phyloP scores from a whole-genome alignment of 2,113 vertebrate genomes.

The Myiozetetes cayanensis region DNA sequence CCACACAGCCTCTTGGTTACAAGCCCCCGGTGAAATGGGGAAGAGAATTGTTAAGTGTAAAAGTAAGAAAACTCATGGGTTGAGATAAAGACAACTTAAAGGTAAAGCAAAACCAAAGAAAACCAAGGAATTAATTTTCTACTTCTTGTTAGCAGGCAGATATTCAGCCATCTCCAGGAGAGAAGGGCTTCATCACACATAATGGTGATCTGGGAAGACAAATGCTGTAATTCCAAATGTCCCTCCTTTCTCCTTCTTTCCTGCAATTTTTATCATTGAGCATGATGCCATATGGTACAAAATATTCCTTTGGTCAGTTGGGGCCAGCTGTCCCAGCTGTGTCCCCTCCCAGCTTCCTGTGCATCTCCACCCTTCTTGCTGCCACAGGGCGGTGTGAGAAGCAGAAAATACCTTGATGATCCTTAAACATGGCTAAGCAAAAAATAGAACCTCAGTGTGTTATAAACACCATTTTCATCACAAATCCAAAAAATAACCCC shows the following conservation, averaged over 20 bases:
- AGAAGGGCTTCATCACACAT: neutral
- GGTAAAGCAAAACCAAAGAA: neutral
- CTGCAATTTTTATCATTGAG: neutral
- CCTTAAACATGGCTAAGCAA: neutral
- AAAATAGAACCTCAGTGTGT: neutral
- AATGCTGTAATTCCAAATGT: neutral
- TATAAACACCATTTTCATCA: neutral
- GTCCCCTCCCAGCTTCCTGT: neutral
- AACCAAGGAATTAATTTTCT: neutral
- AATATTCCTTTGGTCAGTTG: neutral
- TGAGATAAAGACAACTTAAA: neutral
- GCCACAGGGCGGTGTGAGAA: accelerated
- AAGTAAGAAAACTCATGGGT: neutral
- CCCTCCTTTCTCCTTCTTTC: neutral
- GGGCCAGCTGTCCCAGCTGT: neutral
- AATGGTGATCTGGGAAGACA: neutral
- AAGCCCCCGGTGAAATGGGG: accelerated
- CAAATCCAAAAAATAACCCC: neutral
- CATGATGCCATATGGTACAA: neutral
- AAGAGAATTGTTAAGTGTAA: neutral
- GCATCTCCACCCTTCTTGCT: neutral
- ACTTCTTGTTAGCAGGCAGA: neutral
- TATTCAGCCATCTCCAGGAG: neutral
- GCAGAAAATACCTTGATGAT: neutral
- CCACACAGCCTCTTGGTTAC: neutral